These are phyloP conservation scores for Amblyteles armatorius DNA, from an alignment of 2,888 invertebrate genomes.

Conservation along the genomic window DNA sequence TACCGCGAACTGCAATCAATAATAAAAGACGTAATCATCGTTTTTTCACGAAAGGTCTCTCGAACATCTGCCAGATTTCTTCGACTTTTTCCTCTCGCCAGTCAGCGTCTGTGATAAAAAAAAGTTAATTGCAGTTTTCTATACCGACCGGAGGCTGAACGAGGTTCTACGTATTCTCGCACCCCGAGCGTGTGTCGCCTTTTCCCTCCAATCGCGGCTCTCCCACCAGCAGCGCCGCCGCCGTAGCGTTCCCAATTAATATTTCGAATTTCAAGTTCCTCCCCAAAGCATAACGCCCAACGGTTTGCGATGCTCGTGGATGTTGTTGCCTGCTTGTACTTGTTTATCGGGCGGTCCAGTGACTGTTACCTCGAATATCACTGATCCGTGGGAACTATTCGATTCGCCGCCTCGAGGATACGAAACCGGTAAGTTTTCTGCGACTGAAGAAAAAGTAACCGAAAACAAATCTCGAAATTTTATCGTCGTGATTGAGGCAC, in stretches of 20 bases:
- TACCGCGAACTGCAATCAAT: not conserved
- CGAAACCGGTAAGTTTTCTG: conserved; percentile 24
- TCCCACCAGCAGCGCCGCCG: conserved; percentile 25
- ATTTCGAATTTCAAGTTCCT: conserved; percentile 61
- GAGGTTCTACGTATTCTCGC: not conserved
- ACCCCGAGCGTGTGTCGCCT: not conserved
- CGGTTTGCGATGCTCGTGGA: conserved; percentile 70
- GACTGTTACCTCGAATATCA: conserved; percentile 21
- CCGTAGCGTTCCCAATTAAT: conserved; percentile 52
- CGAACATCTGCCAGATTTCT: no score
- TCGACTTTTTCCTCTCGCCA: not conserved
- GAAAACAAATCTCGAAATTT: conserved; percentile 1
- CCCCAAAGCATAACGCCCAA: conserved; percentile 64
- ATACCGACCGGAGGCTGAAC: not conserved
- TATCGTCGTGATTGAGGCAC: conserved; percentile 4
- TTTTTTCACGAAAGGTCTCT: not conserved
- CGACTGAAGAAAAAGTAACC: not conserved
- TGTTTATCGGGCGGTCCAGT: conserved; percentile 48
- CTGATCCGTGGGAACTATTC: not conserved
- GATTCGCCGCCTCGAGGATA: conserved; percentile 1
- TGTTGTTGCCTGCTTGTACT: conserved; percentile 52
- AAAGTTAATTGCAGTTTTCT: not conserved
- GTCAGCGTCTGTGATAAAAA: no score
- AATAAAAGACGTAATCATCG: not conserved
- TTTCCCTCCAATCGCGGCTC: not conserved